Evolutionary conservation across 2,888 invertebrate species (phyloP).

Genomic region (Enchytraeus crypticus): DNA sequence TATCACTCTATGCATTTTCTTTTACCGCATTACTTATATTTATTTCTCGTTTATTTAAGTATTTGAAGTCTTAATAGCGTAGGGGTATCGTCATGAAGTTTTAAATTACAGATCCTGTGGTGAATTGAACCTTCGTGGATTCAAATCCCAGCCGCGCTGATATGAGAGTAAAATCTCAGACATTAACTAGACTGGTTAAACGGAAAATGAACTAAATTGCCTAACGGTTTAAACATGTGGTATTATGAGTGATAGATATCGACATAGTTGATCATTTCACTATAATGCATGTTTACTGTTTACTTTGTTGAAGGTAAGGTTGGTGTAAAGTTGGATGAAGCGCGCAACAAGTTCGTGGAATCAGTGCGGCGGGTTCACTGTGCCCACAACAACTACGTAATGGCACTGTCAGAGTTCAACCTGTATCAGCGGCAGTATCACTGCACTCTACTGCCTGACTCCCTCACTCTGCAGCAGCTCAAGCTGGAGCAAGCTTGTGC

Average conservation of each 20-base stretch:
- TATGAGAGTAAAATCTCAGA: no score
- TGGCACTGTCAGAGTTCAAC: conserved; percentile 76
- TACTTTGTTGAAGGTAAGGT: conserved; percentile 58
- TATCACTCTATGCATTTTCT: no score
- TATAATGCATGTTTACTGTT: neutral
- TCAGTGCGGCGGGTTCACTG: conserved; percentile 79
- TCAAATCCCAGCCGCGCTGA: no score
- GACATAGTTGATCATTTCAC: neutral
- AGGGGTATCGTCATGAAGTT: no score
- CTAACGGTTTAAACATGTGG: no score
- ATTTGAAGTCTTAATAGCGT: no score
- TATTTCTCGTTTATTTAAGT: no score
- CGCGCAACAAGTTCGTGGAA: conserved; percentile 81
- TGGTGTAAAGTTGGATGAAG: conserved; percentile 79
- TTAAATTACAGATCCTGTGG: no score
- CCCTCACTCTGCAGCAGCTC: conserved; percentile 77
- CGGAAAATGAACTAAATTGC: no score
- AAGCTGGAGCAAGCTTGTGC: conserved; percentile 77
- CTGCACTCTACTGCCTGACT: conserved; percentile 72
- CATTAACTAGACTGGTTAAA: no score
- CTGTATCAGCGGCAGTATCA: conserved; percentile 81
- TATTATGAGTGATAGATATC: neutral
- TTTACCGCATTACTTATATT: no score
- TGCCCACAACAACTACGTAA: conserved; percentile 86
- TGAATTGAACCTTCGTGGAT: no score